Percentiles rank a stretch among this genome's conserved stretches.
phyloP scores from a whole-genome alignment of 2,888 invertebrate species.

The Coenonympha glycerion region DNA sequence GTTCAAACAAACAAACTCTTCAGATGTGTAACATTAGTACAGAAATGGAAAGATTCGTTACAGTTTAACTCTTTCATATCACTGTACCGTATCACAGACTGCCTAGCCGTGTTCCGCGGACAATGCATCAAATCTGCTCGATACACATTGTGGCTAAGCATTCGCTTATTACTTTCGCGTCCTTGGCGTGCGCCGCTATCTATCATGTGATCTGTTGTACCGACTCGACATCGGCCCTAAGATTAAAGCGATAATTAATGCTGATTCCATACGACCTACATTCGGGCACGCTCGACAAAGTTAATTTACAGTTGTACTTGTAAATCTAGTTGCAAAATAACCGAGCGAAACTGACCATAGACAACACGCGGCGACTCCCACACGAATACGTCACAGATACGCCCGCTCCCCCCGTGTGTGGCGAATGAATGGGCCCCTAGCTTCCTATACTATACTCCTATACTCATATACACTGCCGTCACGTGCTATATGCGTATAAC shows the following conservation, averaged over 20 bases:
- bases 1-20: no score
- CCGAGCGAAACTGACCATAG: constrained; percentile 69
- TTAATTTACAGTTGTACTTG: constrained; percentile 75
- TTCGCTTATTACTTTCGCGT: constrained; percentile 60
- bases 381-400: constrained; percentile 41
- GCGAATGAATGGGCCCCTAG: constrained; percentile 50
- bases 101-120: constrained; percentile 46
- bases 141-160: constrained; percentile 41
- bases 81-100: no score
- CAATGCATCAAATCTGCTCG: constrained; percentile 68
- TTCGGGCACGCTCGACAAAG: constrained; percentile 70
- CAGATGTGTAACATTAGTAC: no score
- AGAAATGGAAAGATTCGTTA: no score
- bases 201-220: constrained; percentile 75
- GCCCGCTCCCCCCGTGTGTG: constrained; percentile 32
- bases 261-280: constrained; percentile 76
- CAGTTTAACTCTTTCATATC: no score
- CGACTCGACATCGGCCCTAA: constrained; percentile 68
- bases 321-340: constrained; percentile 75
- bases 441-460: no score
- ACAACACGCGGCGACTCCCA: constrained; percentile 64
- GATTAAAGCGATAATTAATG: constrained; percentile 75
- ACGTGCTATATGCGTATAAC: constrained; percentile 47
- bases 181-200: constrained; percentile 69
- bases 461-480: constrained; percentile 37